These are phyloP conservation scores for Scelioninae gen. 2 DNA, from an alignment of 2,888 invertebrate genomes.

Conservation along the genomic window DNA sequence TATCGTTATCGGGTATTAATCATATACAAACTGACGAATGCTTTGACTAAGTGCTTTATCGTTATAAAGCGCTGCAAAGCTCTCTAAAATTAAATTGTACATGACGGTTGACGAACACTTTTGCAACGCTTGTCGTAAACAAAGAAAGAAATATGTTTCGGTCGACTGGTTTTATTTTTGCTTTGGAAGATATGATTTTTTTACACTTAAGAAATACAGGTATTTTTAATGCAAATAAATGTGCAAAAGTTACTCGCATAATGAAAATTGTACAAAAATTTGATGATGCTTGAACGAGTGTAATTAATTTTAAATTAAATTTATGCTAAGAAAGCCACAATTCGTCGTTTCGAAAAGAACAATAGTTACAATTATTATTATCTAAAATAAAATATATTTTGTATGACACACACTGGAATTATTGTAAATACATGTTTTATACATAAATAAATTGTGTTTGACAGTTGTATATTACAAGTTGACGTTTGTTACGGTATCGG, in stretches of 20 bases:
- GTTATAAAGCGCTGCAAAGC: conserved; percentile 73
- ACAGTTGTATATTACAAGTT: conserved; percentile 63
- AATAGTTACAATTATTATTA: conserved; percentile 4
- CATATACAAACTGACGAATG: conserved; percentile 25
- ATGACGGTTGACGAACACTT: conserved; percentile 38
- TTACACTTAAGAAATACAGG: too few species aligned
- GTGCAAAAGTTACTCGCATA: too few species aligned
- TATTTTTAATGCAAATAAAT: conserved; percentile 10
- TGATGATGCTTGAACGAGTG: conserved; percentile 1
- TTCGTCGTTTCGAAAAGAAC: conserved; percentile 19
- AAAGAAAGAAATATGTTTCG: not conserved
- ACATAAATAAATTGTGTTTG: conserved; percentile 46
- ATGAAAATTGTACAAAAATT: conserved; percentile 43
- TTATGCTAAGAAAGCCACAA: conserved; percentile 10
- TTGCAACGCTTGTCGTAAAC: conserved; percentile 35
- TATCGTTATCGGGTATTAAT: not conserved
- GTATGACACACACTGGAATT: conserved; percentile 41
- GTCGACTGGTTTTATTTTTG: conserved; percentile 2
- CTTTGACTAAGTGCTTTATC: conserved; percentile 73
- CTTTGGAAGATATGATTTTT: conserved; percentile 27
- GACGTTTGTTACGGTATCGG: conserved; percentile 36
- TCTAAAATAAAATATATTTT: conserved; percentile 30
- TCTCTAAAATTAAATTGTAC: conserved; percentile 53
- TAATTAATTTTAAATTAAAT: conserved; percentile 1
- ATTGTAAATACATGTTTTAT: conserved; percentile 46